Evolutionary conservation across 2,888 invertebrate genomes (phyloP), one percentile per base, ranked within the genome.

Genomic region (Pterostichus madidus): DNA sequence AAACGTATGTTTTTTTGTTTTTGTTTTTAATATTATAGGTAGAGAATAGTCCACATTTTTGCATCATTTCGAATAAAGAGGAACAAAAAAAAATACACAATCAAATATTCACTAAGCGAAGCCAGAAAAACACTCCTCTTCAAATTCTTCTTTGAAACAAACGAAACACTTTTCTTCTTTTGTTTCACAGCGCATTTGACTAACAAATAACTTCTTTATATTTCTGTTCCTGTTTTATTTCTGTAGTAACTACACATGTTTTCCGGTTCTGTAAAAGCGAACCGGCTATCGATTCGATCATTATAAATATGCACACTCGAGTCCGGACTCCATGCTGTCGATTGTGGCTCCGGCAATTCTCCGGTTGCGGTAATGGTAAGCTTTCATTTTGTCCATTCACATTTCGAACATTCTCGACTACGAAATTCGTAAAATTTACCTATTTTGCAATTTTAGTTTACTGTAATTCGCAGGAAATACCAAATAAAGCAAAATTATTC

Each of bases 141-240:
- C 4, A 49, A 49, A 49, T 49, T 11, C 49, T 5, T n/a, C 49
- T 8, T 2, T 13, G 10, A 32, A 31, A 64, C 35, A 68, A 35
- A 68, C 39, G 44, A 68, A 17, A 68, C 35, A 68, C 64, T 11
- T 24, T 24, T 64, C 24, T 32, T 64, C 32, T 32, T 64, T 32
- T 35, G 31, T 31, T 13, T 31, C n/a, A 49, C 75, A 49, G 75
- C 75, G 49, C 15, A 75, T 75, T 31, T 75, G 52, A 49, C 75
- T 75, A 75, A 75, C 75, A 75, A 75, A 75, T 75, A 75, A 75
- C 75, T 49, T 75, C 75, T 75, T 75, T 75, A 75, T 75, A 24
- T 24, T 46, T 17, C 75, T 31, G 49, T 31, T 75, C 52, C 75
- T 49, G 17, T 73, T 44, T 73, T n/a, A 11, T 32, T 49, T 52